Conservation (phyloP, 2,113 vertebrate genomes). For the Argyrosomus japonicus region DNA sequence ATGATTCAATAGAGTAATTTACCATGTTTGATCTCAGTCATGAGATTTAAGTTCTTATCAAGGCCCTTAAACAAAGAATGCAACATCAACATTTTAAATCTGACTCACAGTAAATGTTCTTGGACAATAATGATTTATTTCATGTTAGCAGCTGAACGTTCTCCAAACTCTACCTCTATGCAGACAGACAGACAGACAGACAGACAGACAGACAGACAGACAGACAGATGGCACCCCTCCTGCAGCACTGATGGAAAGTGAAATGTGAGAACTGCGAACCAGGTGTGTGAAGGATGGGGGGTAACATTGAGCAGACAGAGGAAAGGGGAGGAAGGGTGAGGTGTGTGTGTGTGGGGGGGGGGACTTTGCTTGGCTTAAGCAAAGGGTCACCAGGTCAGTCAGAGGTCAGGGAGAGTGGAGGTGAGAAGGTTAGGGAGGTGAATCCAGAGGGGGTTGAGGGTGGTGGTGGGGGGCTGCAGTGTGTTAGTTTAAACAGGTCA, state of each 20-base stretch:
- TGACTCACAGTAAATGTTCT: conserved; percentile 29
- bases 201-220: conserved; percentile 31
- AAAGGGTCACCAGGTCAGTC: conserved; percentile 69
- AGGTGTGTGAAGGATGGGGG: conserved; percentile 71
- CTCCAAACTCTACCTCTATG: conserved; percentile 10
- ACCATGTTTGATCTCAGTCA: not conserved
- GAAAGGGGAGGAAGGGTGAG: not conserved
- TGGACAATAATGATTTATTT: conserved; percentile 23
- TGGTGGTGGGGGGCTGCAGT: not conserved
- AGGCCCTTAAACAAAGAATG: not conserved
- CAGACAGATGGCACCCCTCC: conserved; percentile 41
- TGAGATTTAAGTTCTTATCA: conserved; percentile 9
- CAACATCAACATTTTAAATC: conserved; percentile 29
- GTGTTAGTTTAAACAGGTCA: conserved; percentile 80
- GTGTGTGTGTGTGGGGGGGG: not conserved
- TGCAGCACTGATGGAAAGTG: conserved; percentile 69
- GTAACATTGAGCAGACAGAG: conserved; percentile 55
- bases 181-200: conserved; percentile 34
- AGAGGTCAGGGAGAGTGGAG: conserved; percentile 65
- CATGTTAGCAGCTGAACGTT: conserved; percentile 27
- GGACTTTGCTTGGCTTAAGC: conserved; percentile 54
- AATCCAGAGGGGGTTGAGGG: conserved; percentile 10
- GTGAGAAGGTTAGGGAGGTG: conserved; percentile 75
- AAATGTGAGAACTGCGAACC: conserved; percentile 80
- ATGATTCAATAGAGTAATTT: not conserved